These are phyloP conservation scores for Habrosyne pyritoides DNA, from an alignment of 2,888 invertebrate species.

Conservation along the genomic window DNA sequence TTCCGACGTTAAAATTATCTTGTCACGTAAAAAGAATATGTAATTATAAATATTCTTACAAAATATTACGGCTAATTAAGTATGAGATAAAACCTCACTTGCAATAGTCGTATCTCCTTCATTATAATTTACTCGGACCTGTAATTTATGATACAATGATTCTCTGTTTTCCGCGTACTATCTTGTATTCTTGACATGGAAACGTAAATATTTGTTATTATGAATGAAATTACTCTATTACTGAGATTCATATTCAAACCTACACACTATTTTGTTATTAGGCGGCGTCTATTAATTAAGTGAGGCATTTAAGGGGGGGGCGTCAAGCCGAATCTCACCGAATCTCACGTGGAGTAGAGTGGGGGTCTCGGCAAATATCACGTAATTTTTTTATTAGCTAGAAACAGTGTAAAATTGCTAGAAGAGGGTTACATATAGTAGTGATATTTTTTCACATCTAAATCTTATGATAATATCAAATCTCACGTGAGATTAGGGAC, in stretches of 20 bases:
- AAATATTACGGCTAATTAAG: not conserved
- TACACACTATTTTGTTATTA: not conserved
- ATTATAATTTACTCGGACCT: not conserved
- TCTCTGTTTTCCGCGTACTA: not conserved
- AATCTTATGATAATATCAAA: too few species aligned
- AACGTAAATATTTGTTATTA: slow-evolving; percentile 3
- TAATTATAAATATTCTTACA: not conserved
- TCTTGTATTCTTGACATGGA: not conserved
- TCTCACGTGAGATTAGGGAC: too few species aligned
- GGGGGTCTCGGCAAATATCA: too few species aligned
- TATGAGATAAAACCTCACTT: not conserved
- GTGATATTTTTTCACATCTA: too few species aligned
- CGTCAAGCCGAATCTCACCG: too few species aligned
- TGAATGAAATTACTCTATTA: not conserved
- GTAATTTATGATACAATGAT: not conserved
- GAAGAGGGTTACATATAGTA: too few species aligned
- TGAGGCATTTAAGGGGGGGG: too few species aligned
- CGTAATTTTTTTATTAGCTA: too few species aligned
- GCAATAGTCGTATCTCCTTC: not conserved
- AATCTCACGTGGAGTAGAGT: too few species aligned
- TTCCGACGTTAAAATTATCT: not conserved
- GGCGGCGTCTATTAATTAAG: too few species aligned
- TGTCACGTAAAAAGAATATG: not conserved
- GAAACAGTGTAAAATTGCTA: too few species aligned
- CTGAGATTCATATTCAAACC: not conserved